phyloP scores from a whole-genome alignment of 2,888 invertebrate species.

The Drosophila paranaensis region DNA sequence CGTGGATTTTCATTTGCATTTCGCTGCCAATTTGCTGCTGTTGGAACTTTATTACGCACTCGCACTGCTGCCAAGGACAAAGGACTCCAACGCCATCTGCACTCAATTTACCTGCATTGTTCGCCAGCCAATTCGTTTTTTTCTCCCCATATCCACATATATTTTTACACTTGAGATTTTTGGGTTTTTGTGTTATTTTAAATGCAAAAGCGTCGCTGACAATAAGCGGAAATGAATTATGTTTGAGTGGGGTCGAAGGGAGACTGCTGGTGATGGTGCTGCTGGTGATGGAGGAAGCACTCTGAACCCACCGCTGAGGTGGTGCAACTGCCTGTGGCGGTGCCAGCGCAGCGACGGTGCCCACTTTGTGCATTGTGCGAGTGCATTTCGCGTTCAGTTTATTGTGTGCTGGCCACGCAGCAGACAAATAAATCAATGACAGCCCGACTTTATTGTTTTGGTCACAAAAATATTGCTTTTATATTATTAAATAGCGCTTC shows the following conservation, averaged over 20 bases:
- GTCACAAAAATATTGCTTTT: slow-evolving; percentile 80
- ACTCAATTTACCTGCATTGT: slow-evolving; percentile 83
- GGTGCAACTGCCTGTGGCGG: slow-evolving; percentile 37
- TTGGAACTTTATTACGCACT: slow-evolving; percentile 54
- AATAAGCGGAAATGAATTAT: slow-evolving; percentile 84
- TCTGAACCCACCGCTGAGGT: slow-evolving; percentile 65
- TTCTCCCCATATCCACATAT: slow-evolving; percentile 13
- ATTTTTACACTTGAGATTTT: slow-evolving; percentile 70
- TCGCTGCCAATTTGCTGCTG: slow-evolving; percentile 66
- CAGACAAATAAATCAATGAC: slow-evolving; percentile 83
- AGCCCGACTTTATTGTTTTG: slow-evolving; percentile 82
- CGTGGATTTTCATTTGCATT: slow-evolving; percentile 74
- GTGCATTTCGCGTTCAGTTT: slow-evolving; percentile 77
- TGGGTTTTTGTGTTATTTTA: slow-evolving; percentile 65
- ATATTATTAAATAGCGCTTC: slow-evolving; percentile 72
- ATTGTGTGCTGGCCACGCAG: slow-evolving; percentile 73
- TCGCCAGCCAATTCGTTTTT: slow-evolving; percentile 34
- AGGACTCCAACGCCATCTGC: slow-evolving; percentile 52
- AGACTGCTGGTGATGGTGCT: slow-evolving; percentile 6
- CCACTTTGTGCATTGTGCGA: slow-evolving; percentile 64
- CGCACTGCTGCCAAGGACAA: slow-evolving; percentile 32
- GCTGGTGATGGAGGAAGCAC: slow-evolving; percentile 17
- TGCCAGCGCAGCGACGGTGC: slow-evolving; percentile 47
- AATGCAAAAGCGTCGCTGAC: slow-evolving; percentile 76
- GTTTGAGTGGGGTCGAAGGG: slow-evolving; percentile 52